Evolutionary conservation across 1,140 invertebrate genomes (phyloP), one percentile per base, ranked within the genome.

Genomic region (Cydia splendana): DNA sequence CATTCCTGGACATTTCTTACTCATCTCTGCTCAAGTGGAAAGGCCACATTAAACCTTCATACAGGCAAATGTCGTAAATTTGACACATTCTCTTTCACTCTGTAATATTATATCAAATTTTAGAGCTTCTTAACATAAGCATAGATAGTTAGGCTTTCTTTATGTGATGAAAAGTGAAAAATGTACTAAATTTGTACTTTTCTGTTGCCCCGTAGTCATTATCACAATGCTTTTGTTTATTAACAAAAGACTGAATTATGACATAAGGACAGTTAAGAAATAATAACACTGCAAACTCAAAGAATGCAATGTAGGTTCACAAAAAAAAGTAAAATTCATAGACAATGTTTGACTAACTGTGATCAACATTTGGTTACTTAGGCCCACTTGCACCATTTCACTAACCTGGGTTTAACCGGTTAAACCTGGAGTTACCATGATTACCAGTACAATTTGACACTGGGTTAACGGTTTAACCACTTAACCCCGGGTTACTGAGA

Each of bases 161-260:
- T 48, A 48, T 48, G 45, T 48, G 45, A 48, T 48, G 12, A 48
- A 48, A 13, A 48, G 45, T 45, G 1, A 10, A 62, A 62, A 62
- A 62, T 62, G 57, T 62, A 62, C 57, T 62, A 24, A 53, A 62
- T 71, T 38, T 71, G 30, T 71, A 71, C 67, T 71, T 71, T 38
- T 13, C 24, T n/a, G 12, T 2, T 67, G 30, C 65, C n/a, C 65
- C 12, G 38, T 71, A 45, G 67, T 71, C 67, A 45, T 71, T 71
- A 71, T 71, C 34, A 71, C 34, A 71, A 38, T 15, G 34, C 67
- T 71, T 71, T 71, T 71, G 34, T 38, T 42, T 45, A 38, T 38
- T 71, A 71, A 71, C 67, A 71, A 71, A 71, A 71, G 67, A 18
- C 67, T 38, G 67, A 71, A 71, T 71, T 71, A 42, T 38, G 57